phyloP scores from a whole-genome alignment of 2,113 vertebrate genomes.

The Sturnira hondurensis region DNA sequence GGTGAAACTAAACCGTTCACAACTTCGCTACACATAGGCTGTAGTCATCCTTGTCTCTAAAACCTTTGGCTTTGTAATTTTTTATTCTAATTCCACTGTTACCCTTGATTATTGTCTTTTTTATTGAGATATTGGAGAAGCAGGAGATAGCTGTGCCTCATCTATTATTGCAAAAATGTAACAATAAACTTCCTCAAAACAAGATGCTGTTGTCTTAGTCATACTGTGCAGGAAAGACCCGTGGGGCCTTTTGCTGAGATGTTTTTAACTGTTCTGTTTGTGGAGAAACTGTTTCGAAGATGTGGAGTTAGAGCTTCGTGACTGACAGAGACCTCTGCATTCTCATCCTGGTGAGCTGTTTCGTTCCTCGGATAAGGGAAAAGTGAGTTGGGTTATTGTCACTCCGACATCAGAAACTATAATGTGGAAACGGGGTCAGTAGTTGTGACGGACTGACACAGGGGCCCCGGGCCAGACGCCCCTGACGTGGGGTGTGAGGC shows the following conservation, averaged over 20 bases:
- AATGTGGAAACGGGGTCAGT: not conserved
- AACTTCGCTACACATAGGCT: slow-evolving; percentile 8
- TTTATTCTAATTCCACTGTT: slow-evolving; percentile 55
- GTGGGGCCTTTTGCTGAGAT: not conserved
- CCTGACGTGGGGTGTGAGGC: accelerated
- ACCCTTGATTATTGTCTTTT: slow-evolving; percentile 43
- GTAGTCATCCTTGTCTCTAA: slow-evolving; percentile 10
- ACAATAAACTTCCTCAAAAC: slow-evolving; percentile 67
- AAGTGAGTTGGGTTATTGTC: not conserved
- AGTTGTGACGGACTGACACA: not conserved
- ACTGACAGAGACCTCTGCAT: not conserved
- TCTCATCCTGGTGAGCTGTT: not conserved
- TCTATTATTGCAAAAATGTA: slow-evolving; percentile 58
- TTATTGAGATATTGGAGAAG: slow-evolving; percentile 41
- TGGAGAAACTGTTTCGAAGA: not conserved
- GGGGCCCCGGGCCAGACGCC: not conserved
- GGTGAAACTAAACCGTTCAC: not conserved
- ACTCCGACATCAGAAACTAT: not conserved
- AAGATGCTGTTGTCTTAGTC: not conserved
- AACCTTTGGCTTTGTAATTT: slow-evolving; percentile 39
- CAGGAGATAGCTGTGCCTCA: slow-evolving; percentile 23
- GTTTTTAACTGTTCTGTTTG: not conserved
- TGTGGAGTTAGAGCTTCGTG: not conserved
- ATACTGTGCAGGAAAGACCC: not conserved
- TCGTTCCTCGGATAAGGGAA: not conserved